A percentile compares a stretch with the other conserved stretches of the same genome.
phyloP scores from a whole-genome alignment of 1,140 invertebrate species.

The Rhizoglyphus robini region DNA sequence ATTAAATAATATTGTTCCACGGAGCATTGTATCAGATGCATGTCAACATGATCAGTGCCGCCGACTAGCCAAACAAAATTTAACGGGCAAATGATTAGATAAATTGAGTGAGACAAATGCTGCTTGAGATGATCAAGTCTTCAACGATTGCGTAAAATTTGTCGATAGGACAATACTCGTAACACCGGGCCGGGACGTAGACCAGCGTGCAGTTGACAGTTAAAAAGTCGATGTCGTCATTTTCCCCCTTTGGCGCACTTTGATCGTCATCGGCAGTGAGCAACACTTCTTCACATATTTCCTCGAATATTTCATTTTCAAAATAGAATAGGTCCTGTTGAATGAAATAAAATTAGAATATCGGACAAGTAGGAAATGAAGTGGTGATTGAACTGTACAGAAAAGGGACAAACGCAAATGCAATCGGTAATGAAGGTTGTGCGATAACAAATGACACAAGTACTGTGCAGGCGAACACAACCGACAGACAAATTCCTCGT shows the following conservation, averaged over 20 bases:
- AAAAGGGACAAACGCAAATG: too few species aligned
- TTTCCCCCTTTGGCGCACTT: neutral
- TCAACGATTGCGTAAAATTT: neutral
- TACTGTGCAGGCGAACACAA: too few species aligned
- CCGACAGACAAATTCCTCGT: too few species aligned
- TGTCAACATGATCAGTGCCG: too few species aligned
- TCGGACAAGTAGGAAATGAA: neutral
- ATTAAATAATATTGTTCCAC: too few species aligned
- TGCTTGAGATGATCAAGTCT: neutral
- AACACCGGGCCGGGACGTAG: constrained; percentile 12
- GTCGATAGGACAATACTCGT: neutral
- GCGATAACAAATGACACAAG: too few species aligned
- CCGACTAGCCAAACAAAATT: too few species aligned
- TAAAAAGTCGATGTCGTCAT: neutral
- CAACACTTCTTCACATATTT: constrained; percentile 16
- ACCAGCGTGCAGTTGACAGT: constrained; percentile 7
- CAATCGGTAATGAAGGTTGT: too few species aligned
- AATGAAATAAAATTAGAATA: neutral
- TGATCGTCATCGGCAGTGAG: too few species aligned
- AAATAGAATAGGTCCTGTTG: constrained; percentile 18
- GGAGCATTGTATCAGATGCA: too few species aligned
- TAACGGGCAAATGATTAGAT: too few species aligned
- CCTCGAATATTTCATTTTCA: constrained; percentile 17
- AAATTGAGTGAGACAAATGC: neutral
- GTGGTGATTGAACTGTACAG: neutral